Percentiles rank a stretch among this genome's conserved stretches.
Evolutionary conservation across 2,797 vertebrate genomes (phyloP).

Genomic region (Dipus sagitta): DNA sequence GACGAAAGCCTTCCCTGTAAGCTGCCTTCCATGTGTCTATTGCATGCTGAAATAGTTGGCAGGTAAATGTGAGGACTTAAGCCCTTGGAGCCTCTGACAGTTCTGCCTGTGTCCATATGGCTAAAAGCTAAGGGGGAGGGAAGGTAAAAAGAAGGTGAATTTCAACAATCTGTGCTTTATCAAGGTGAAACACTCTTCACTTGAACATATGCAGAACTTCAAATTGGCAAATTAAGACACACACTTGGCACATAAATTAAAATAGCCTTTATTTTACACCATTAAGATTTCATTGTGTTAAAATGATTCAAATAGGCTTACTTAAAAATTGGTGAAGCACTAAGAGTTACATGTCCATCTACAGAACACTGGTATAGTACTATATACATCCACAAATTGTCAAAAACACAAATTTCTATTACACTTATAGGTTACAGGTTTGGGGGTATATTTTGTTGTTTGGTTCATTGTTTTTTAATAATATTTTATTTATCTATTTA

Average conservation of each 20-base stretch:
- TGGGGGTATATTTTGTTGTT: not conserved
- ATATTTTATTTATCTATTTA: too few relatives aligned
- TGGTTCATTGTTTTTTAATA: not conserved
- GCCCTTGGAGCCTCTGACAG: slow-evolving; percentile 56
- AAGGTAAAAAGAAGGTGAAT: not conserved
- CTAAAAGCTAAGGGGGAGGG: slow-evolving; percentile 2
- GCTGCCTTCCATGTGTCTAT: slow-evolving; percentile 41
- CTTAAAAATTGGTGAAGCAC: slow-evolving; percentile 53
- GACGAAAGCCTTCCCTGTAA: slow-evolving; percentile 33
- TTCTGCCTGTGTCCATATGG: slow-evolving; percentile 75
- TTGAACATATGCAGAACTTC: slow-evolving; percentile 52
- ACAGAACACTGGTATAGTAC: slow-evolving; percentile 7
- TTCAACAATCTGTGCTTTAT: slow-evolving; percentile 49
- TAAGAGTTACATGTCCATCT: slow-evolving; percentile 10
- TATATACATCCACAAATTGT: slow-evolving; percentile 31
- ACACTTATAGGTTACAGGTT: not conserved
- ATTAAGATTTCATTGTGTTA: slow-evolving; percentile 41
- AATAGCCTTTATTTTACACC: slow-evolving; percentile 52
- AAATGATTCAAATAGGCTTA: slow-evolving; percentile 58
- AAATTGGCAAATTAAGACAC: slow-evolving; percentile 34
- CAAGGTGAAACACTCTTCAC: slow-evolving; percentile 49
- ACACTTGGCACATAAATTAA: slow-evolving; percentile 35
- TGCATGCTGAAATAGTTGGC: slow-evolving; percentile 62
- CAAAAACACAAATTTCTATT: slow-evolving; percentile 35
- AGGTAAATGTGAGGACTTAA: slow-evolving; percentile 76